Base-by-base conservation (phyloP, 2,888 invertebrate species). In the Sturmia bella region DNA sequence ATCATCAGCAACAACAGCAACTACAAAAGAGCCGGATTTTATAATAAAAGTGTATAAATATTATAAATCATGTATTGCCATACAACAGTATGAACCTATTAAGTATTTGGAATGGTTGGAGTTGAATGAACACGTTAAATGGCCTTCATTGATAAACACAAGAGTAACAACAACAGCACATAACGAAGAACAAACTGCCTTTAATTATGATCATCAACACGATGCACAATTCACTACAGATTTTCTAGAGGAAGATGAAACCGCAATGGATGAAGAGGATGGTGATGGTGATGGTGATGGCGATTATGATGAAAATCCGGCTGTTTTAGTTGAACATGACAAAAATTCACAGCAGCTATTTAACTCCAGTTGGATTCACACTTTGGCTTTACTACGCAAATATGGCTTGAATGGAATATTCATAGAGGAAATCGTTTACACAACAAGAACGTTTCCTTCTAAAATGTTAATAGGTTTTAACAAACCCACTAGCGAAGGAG, bases 361-460 rank as follows among this genome's bases (percentile, higher is more conserved):
- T 11, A 57, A 72, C 3, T 69, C 43, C 37, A 85, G 74, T 72
- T 86, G 86, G 86, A 43, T 85, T 37, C 56, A 68, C 2, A 83
- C 75, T 48, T 43, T 86, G 66, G 86, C 77, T 0, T 54, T 82
- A 32, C 32, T 86, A 39, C 80, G 85, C 11, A 77, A 74, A 32
- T 86, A 85, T 68, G 85, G 85, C 9, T 21, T 86, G 24, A 86
- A 86, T 75, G 84, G 85, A 0, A 76, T 86, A n/a, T 77, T 86
- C 21, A 50, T 86, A 13, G 84, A 85, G 43, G 84, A 85, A 70
- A 75, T 78, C 1, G 64, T 85, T 0, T 77, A 83, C 13, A 84
- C 61, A 27, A 83, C 80, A 7, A 76, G 76, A 15, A 69, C 61
- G 3, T 50, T 83, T 61, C 77, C 79, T 5, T 57, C 77, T 0